Base-by-base conservation (phyloP, 2,888 invertebrate genomes). In the Macrosiphum euphorbiae region DNA sequence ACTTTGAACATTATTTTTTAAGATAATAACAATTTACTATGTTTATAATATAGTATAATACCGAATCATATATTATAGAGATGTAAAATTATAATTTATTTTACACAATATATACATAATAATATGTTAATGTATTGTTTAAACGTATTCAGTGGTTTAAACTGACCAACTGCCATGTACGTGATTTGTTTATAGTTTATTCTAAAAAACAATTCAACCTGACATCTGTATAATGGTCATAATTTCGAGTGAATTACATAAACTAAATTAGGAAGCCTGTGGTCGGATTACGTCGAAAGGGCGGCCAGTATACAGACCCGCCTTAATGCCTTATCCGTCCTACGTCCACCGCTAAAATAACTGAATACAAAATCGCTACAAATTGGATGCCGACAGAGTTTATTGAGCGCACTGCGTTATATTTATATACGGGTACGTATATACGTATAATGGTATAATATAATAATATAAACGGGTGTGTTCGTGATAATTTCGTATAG, bases 321-420 rank as follows among this genome's bases (percentile, higher is more conserved):
- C 84, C 61, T 44, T 44, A 44, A 44, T 44, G 44, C 44, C 44
- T 44, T 84, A 13, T 35, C 90, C 67, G 84, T 24, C 16, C 67
- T n/a, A 90, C 90, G 52, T 26, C 52, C 44, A 52, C 84, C 28
- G 52, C 41, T 50, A 55, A 91, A 84, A 91, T 47, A 86, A 91
- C 85, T 35, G 91, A 86, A 91, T 91, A 91, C 28, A 91, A 91
- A 91, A 86, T 86, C 58, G 58, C 58, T 58, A 91, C 91, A 86
- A 91, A 91, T 91, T 91, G 91, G 91, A 91, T 47, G 52, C 44
- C n/a, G 35, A 20, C 55, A 84, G 86, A 58, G 55, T 91, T 91
- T 91, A 85, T 91, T 47, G 58, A 41, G 84, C 55, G 55, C 35
- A 41, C 50, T 35, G 10, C 44, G 44, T 86, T 86, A 91, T 78